Evolutionary conservation across 1,140 invertebrate genomes (phyloP).

Genomic region (Diachasma alloeum): DNA sequence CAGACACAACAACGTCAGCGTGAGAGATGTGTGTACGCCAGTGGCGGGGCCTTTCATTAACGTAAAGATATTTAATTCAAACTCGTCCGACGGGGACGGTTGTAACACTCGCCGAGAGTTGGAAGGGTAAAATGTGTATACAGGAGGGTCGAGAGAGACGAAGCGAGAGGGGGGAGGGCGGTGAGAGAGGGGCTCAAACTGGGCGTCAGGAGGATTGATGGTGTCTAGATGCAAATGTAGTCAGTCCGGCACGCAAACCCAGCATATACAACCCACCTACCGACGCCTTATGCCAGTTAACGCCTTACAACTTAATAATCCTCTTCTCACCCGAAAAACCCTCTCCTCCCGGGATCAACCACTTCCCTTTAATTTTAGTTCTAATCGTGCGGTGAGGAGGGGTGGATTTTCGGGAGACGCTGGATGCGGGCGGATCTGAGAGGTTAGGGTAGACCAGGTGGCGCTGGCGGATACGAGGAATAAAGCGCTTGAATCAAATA

Average conservation of each 20-base stretch:
- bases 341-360: not conserved
- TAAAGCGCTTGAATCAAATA: too few species aligned
- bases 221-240: constrained; percentile 66
- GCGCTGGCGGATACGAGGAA: too few species aligned
- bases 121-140: constrained; percentile 27
- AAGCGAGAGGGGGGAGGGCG: not conserved
- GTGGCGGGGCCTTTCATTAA: constrained; percentile 23
- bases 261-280: constrained; percentile 49
- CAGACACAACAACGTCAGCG: not conserved
- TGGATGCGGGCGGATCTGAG: too few species aligned
- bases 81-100: constrained; percentile 42
- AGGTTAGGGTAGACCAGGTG: too few species aligned
- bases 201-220: constrained; percentile 66
- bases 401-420: not conserved
- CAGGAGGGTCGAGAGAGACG: not conserved
- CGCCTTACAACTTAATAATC: constrained; percentile 67
- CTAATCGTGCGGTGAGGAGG: not conserved
- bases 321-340: constrained; percentile 38
- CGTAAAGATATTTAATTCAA: constrained; percentile 58
- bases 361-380: not conserved
- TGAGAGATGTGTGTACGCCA: constrained; percentile 4
- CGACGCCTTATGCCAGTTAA: constrained; percentile 66
- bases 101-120: constrained; percentile 25
- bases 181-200: constrained; percentile 46
- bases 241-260: constrained; percentile 61